Evolutionary conservation across 2,113 vertebrate genomes (phyloP).

Genomic region (Dermatemys mawii): DNA sequence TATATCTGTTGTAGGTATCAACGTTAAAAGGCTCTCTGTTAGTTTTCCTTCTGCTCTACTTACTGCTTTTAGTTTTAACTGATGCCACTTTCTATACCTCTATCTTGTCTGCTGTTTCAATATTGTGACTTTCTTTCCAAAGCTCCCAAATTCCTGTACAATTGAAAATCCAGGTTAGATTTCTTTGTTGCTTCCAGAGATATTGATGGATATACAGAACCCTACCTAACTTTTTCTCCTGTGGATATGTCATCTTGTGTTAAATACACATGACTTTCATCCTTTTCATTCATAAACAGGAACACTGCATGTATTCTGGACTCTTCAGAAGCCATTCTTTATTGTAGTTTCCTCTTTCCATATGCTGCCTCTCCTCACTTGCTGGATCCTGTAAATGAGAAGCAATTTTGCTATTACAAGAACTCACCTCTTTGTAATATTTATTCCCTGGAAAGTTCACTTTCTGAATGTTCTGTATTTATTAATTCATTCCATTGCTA

Average conservation of each 20-base stretch:
- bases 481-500: constrained; percentile 69
- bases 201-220: constrained; percentile 31
- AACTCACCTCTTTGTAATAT: neutral
- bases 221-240: neutral
- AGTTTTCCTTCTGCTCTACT: constrained; percentile 48
- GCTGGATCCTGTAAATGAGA: neutral
- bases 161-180: constrained; percentile 42
- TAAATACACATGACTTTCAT: constrained; percentile 26
- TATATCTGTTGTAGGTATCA: constrained; percentile 37
- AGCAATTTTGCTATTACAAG: neutral
- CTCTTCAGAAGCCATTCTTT: constrained; percentile 19
- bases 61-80: neutral
- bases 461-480: constrained; percentile 44
- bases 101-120: constrained; percentile 10
- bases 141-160: constrained; percentile 43
- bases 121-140: constrained; percentile 57
- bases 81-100: constrained; percentile 42
- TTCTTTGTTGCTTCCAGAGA: constrained; percentile 18
- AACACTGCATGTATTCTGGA: constrained; percentile 27
- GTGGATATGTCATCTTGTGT: constrained; percentile 1
- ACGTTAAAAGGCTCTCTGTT: constrained; percentile 47
- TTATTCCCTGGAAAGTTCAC: neutral
- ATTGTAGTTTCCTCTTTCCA: neutral
- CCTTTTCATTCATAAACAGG: constrained; percentile 41
- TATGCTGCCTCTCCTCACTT: neutral